Conservation (phyloP, 2,888 invertebrate genomes). For the Hyalella azteca region DNA sequence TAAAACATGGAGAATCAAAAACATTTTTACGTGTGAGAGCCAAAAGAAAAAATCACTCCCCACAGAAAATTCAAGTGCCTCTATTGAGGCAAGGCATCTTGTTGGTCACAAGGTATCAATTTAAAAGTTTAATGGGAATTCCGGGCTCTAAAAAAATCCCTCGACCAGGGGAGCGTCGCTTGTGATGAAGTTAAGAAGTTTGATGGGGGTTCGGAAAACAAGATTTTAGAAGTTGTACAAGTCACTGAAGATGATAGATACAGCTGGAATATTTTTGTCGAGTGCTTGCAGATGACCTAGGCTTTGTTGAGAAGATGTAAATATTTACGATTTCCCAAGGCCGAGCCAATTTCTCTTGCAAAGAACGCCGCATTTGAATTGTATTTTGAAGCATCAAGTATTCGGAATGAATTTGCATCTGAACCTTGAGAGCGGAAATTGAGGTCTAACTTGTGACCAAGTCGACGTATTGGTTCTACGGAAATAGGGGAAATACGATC, state of each 20-base stretch:
- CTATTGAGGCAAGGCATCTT: too few species aligned
- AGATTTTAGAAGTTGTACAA: constrained; percentile 1
- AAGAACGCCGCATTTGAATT: neutral
- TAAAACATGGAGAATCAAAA: too few species aligned
- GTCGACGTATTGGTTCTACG: too few species aligned
- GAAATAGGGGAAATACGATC: too few species aligned
- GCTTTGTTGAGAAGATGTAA: neutral
- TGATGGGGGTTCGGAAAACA: constrained; percentile 10
- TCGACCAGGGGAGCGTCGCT: constrained; percentile 1
- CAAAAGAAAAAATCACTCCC: too few species aligned
- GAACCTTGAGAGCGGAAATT: neutral
- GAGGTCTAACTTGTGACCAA: too few species aligned
- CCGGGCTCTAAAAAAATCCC: neutral
- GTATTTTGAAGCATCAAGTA: neutral
- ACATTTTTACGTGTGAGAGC: too few species aligned
- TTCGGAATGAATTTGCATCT: neutral
- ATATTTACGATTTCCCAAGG: constrained; percentile 1
- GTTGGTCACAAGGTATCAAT: constrained; percentile 26
- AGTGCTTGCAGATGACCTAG: neutral
- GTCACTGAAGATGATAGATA: neutral
- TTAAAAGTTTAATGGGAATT: constrained; percentile 34
- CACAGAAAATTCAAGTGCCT: too few species aligned
- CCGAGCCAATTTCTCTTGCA: neutral
- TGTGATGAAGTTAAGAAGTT: constrained; percentile 18
- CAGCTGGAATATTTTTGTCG: neutral